Evolutionary conservation across 1,140 invertebrate genomes (phyloP).

Genomic region (Zaprionus africanus): DNA sequence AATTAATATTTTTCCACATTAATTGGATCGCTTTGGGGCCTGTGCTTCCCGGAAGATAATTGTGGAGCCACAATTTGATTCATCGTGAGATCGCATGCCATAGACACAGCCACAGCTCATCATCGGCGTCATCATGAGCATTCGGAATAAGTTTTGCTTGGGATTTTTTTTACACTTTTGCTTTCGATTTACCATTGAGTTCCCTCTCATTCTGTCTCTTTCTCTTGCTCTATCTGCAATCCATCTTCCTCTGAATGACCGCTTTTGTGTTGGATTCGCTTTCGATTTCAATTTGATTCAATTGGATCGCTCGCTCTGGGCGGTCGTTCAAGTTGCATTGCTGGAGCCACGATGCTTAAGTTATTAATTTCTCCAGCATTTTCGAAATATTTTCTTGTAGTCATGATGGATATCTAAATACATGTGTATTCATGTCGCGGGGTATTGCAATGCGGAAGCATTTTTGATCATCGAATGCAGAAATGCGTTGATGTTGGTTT

Average conservation of each 20-base stretch:
- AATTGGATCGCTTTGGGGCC: constrained; percentile 54
- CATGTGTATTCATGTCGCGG: not conserved
- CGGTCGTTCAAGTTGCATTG: constrained; percentile 28
- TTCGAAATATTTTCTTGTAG: constrained; percentile 24
- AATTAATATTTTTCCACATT: constrained; percentile 64
- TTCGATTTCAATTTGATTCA: constrained; percentile 48
- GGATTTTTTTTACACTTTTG: constrained; percentile 34
- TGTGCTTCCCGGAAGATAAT: constrained; percentile 32
- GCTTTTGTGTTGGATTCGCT: constrained; percentile 40
- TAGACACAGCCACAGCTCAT: constrained; percentile 21
- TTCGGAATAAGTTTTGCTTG: constrained; percentile 28
- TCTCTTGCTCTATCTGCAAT: not conserved
- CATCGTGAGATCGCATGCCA: constrained; percentile 22
- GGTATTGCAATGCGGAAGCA: constrained; percentile 39
- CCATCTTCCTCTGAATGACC: constrained; percentile 31
- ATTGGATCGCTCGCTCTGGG: constrained; percentile 31
- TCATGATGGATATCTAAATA: constrained; percentile 1
- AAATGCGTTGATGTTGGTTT: not conserved
- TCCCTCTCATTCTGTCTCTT: constrained; percentile 8
- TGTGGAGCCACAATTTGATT: constrained; percentile 41
- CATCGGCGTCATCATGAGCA: constrained; percentile 26
- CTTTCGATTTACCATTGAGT: constrained; percentile 38
- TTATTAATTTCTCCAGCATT: constrained; percentile 45
- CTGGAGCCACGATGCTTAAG: constrained; percentile 14
- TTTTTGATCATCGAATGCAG: constrained; percentile 25